Evolutionary conservation across 2,113 vertebrate genomes (phyloP).

Genomic region (Phalacrocorax aristotelis): DNA sequence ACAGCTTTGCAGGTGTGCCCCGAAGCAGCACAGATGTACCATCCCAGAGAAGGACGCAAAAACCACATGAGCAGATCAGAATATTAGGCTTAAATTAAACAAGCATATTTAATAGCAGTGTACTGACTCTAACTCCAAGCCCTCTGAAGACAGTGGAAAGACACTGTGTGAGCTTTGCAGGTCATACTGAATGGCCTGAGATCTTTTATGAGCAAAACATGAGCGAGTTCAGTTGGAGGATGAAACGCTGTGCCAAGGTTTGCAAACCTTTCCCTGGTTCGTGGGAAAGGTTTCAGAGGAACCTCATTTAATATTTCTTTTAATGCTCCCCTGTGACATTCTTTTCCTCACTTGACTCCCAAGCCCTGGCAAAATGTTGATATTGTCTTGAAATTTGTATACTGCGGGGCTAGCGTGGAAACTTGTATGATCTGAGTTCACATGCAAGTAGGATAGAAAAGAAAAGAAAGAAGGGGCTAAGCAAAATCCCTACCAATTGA

Average conservation of each 20-base stretch:
- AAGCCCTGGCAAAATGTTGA: not conserved
- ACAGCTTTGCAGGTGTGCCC: not conserved
- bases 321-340: not conserved
- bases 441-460: not conserved
- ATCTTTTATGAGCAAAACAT: not conserved
- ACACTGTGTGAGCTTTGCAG: not conserved
- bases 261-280: not conserved
- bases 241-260: not conserved
- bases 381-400: not conserved
- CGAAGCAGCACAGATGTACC: not conserved
- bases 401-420: not conserved
- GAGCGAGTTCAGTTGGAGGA: not conserved
- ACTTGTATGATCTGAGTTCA: not conserved
- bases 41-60: not conserved
- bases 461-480: not conserved
- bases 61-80: not conserved
- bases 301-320: not conserved
- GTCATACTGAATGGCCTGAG: not conserved
- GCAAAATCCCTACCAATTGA: not conserved
- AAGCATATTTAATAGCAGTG: not conserved
- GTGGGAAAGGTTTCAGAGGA: not conserved
- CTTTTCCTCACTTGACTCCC: not conserved
- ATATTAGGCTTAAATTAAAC: not conserved
- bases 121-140: not conserved
- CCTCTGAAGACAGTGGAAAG: not conserved